These are phyloP conservation scores for Sminthurides bifidus DNA, from an alignment of 1,140 invertebrate genomes.

Conservation along the genomic window DNA sequence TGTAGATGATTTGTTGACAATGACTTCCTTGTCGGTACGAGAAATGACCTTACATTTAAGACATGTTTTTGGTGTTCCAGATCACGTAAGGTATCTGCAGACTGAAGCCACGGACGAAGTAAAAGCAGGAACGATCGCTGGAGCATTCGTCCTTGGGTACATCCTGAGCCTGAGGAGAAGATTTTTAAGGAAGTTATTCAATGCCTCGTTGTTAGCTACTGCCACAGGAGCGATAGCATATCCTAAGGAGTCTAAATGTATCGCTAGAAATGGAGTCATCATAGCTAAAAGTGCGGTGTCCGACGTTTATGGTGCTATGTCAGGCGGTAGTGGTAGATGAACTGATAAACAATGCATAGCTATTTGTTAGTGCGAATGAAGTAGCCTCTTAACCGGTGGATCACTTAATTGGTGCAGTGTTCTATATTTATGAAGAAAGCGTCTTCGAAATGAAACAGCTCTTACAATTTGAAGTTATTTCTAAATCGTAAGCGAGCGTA, in stretches of 20 bases:
- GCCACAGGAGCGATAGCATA: slow-evolving; percentile 19
- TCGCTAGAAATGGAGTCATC: slow-evolving; percentile 7
- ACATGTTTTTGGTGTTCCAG: not conserved
- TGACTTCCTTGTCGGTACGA: not conserved
- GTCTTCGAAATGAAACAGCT: too few relatives aligned
- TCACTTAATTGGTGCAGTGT: too few relatives aligned
- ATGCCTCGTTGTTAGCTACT: not conserved
- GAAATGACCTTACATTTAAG: not conserved
- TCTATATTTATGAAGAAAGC: too few relatives aligned
- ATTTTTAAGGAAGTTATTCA: slow-evolving; percentile 15
- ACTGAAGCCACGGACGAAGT: slow-evolving; percentile 19
- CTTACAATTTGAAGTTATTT: too few relatives aligned
- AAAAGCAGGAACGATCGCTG: slow-evolving; percentile 15
- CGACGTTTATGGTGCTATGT: not conserved
- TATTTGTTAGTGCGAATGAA: not conserved
- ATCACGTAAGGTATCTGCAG: slow-evolving; percentile 17
- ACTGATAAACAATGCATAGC: not conserved
- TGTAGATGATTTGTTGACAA: too few relatives aligned
- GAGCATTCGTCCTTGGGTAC: slow-evolving; percentile 11
- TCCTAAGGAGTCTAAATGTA: slow-evolving; percentile 19
- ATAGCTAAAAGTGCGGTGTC: not conserved
- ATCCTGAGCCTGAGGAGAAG: slow-evolving; percentile 19
- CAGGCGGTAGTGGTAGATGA: not conserved
- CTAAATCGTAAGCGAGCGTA: too few relatives aligned
- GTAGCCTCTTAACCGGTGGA: not conserved